Conservation (phyloP, 1,140 invertebrate genomes). For the Nasonia giraulti region DNA sequence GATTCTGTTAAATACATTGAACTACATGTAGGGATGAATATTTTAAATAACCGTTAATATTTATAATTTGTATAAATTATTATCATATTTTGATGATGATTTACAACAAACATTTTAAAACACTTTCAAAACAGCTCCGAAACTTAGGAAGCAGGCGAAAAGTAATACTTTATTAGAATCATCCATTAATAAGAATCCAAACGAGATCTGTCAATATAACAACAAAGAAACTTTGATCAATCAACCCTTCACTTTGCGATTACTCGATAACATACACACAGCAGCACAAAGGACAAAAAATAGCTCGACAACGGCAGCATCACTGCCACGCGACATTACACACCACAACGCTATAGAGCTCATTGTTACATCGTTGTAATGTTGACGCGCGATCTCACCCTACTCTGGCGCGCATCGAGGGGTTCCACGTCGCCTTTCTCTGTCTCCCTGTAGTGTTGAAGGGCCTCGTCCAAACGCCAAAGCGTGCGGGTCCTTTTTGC, state of each 20-base stretch:
- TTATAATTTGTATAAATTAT: too few species aligned
- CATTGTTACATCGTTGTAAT: conserved; percentile 33
- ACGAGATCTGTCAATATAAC: too few species aligned
- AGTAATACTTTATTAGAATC: not conserved
- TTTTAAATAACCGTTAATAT: too few species aligned
- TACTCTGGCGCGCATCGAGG: conserved; percentile 17
- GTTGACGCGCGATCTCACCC: conserved; percentile 31
- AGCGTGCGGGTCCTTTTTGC: conserved; percentile 17
- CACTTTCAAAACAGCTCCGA: too few species aligned
- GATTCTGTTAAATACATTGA: too few species aligned
- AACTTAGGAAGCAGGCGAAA: not conserved
- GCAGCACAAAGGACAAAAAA: conserved; percentile 15
- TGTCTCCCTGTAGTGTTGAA: not conserved
- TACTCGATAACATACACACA: not conserved
- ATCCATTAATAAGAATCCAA: too few species aligned
- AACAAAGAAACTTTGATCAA: not conserved
- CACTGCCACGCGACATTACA: conserved; percentile 23
- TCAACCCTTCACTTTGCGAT: not conserved
- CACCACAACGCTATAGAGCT: not conserved
- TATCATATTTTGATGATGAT: too few species aligned
- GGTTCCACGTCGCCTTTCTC: not conserved
- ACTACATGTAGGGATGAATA: too few species aligned
- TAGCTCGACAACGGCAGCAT: conserved; percentile 10
- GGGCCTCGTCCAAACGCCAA: not conserved
- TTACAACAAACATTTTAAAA: too few species aligned